These are phyloP conservation scores for Coecobrya sp. DNA, from an alignment of 2,888 invertebrate genomes.

Conservation along the genomic window DNA sequence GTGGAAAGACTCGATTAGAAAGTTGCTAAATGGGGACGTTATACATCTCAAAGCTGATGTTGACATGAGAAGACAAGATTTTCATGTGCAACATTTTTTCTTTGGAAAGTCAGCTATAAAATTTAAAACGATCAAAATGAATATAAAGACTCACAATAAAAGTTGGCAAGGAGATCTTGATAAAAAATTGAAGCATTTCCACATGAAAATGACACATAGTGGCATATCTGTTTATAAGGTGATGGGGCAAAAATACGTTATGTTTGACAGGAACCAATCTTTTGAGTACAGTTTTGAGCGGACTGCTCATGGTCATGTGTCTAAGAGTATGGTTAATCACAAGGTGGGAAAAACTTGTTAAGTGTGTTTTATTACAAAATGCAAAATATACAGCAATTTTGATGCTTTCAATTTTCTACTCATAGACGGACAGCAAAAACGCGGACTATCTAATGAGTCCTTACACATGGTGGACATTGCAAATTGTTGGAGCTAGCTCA, in stretches of 20 bases:
- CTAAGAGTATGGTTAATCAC: not conserved
- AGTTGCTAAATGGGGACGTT: slow-evolving; percentile 28
- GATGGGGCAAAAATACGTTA: slow-evolving; percentile 4
- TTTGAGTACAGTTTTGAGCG: slow-evolving; percentile 69
- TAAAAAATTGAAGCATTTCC: slow-evolving; percentile 31
- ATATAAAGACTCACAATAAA: not conserved
- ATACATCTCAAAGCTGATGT: slow-evolving; percentile 50
- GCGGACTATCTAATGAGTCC: slow-evolving; percentile 75
- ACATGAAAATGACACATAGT: slow-evolving; percentile 63
- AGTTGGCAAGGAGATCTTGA: slow-evolving; percentile 41
- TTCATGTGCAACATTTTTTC: not conserved
- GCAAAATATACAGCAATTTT: no score
- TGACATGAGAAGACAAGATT: not conserved
- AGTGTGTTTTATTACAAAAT: not conserved
- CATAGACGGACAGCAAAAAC: no score
- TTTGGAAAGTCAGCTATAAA: slow-evolving; percentile 60
- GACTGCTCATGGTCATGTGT: not conserved
- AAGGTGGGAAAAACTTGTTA: not conserved
- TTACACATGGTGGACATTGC: slow-evolving; percentile 73
- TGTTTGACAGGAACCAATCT: not conserved
- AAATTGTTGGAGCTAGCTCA: not conserved
- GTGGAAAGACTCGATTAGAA: slow-evolving; percentile 14
- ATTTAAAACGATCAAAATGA: slow-evolving; percentile 58
- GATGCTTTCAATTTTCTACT: not conserved
- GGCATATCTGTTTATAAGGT: slow-evolving; percentile 68